phyloP scores from a whole-genome alignment of 2,888 invertebrate genomes.

The Sepioteuthis lessoniana region DNA sequence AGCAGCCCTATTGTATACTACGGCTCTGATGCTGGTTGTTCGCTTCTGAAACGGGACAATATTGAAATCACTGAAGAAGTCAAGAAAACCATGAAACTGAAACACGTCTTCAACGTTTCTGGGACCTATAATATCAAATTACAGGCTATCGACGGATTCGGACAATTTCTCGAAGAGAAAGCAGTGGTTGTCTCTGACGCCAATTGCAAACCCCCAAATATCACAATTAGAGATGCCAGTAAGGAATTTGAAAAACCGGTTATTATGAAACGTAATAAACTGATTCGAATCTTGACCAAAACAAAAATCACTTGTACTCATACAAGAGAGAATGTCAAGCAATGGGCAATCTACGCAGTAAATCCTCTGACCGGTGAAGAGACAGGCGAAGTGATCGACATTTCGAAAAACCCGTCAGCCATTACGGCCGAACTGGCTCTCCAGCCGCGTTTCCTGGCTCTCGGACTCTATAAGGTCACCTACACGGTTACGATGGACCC shows the following conservation, averaged over 20 bases:
- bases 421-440: slow-evolving; percentile 55
- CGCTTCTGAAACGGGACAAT: neutral
- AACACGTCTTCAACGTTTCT: slow-evolving; percentile 49
- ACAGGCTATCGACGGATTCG: slow-evolving; percentile 50
- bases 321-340: slow-evolving; percentile 64
- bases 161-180: slow-evolving; percentile 45
- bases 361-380: slow-evolving; percentile 56
- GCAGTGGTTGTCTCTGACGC: slow-evolving; percentile 52
- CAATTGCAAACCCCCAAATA: slow-evolving; percentile 62
- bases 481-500: slow-evolving; percentile 69
- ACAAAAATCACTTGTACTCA: slow-evolving; percentile 62
- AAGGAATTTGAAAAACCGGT: slow-evolving; percentile 52
- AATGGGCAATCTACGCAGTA: slow-evolving; percentile 62
- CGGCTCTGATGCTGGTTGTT: slow-evolving; percentile 55
- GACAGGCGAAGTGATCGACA: slow-evolving; percentile 50
- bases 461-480: slow-evolving; percentile 71
- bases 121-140: slow-evolving; percentile 51
- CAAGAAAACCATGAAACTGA: slow-evolving; percentile 24
- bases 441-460: slow-evolving; percentile 64
- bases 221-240: slow-evolving; percentile 57
- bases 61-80: neutral
- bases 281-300: slow-evolving; percentile 56
- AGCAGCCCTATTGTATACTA: slow-evolving; percentile 53
- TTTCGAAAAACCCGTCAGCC: slow-evolving; percentile 50
- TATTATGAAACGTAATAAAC: slow-evolving; percentile 51